Conservation (phyloP, 1,140 invertebrate genomes). For the Plutomurus gul region DNA sequence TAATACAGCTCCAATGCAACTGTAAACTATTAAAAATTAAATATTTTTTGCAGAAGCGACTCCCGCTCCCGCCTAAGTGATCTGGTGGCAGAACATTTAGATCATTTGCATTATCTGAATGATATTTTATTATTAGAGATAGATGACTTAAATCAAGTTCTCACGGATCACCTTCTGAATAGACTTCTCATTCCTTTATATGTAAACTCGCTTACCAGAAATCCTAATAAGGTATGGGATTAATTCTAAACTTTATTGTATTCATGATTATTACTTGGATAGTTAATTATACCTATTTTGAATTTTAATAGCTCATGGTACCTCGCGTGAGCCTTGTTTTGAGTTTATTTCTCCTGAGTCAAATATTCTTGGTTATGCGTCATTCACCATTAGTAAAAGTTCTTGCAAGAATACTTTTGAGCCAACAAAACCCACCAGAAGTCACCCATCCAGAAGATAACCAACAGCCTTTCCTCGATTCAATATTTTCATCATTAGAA, state of each 20-base stretch:
- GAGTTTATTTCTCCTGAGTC: conserved; percentile 86
- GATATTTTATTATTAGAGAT: conserved; percentile 94
- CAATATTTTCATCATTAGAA: conserved; percentile 77
- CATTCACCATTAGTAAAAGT: conserved; percentile 85
- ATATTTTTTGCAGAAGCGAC: conserved; percentile 72
- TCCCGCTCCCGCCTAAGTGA: conserved; percentile 84
- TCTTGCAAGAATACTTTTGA: conserved; percentile 57
- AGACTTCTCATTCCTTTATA: conserved; percentile 92
- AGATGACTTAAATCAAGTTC: conserved; percentile 87
- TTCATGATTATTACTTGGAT: not conserved
- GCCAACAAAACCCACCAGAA: not conserved
- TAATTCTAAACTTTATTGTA: too few species aligned
- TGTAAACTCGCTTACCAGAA: conserved; percentile 76
- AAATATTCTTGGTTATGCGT: conserved; percentile 94
- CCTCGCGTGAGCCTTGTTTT: conserved; percentile 81
- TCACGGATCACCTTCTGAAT: conserved; percentile 93
- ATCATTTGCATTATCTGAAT: conserved; percentile 97
- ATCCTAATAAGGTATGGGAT: conserved; percentile 64
- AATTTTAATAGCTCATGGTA: not conserved
- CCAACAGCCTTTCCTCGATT: conserved; percentile 79
- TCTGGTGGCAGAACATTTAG: conserved; percentile 94
- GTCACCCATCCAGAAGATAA: conserved; percentile 3
- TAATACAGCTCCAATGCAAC: not conserved
- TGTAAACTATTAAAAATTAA: conserved; percentile 31
- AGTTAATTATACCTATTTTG: not conserved